Percentiles rank a stretch among this genome's conserved stretches.
phyloP scores from a whole-genome alignment of 2,888 invertebrate species.

The Neoascia interrupta region DNA sequence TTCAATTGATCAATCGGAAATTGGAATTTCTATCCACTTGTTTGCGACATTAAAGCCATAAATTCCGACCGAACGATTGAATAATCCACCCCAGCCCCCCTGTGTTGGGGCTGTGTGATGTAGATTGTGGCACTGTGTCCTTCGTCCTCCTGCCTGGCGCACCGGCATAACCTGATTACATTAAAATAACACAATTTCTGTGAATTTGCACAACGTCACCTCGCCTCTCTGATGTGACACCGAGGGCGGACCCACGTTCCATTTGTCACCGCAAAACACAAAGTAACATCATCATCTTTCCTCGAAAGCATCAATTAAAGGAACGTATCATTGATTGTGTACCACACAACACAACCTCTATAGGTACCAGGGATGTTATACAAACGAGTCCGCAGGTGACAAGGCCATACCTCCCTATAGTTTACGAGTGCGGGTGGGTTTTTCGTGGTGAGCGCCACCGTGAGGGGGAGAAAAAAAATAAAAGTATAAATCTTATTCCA shows the following conservation, averaged over 20 bases:
- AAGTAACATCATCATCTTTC: conserved; percentile 61
- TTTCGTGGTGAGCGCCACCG: too few species aligned
- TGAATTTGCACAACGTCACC: conserved; percentile 41
- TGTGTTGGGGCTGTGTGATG: too few species aligned
- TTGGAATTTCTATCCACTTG: conserved; percentile 40
- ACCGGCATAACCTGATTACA: conserved; percentile 43
- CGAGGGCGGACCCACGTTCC: conserved; percentile 41
- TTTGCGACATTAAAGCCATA: conserved; percentile 35
- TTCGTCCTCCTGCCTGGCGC: conserved; percentile 12
- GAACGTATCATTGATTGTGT: conserved; percentile 61
- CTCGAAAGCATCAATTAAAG: conserved; percentile 63
- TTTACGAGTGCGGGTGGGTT: conserved; percentile 45
- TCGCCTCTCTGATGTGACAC: background rate
- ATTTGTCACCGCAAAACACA: conserved; percentile 57
- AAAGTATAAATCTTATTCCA: conserved; percentile 49
- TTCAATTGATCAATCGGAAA: conserved; percentile 51
- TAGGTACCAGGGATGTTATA: conserved; percentile 43
- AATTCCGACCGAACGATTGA: conserved; percentile 32
- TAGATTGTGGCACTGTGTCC: too few species aligned
- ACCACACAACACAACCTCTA: too few species aligned
- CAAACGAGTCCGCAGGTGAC: conserved; percentile 39
- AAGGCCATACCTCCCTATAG: conserved; percentile 25
- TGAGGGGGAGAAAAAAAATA: conserved; percentile 13
- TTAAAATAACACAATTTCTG: conserved; percentile 44
- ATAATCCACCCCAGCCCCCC: conserved; percentile 15